Base-by-base conservation (phyloP, 1,140 invertebrate genomes). In the Ridgeia piscesae region DNA sequence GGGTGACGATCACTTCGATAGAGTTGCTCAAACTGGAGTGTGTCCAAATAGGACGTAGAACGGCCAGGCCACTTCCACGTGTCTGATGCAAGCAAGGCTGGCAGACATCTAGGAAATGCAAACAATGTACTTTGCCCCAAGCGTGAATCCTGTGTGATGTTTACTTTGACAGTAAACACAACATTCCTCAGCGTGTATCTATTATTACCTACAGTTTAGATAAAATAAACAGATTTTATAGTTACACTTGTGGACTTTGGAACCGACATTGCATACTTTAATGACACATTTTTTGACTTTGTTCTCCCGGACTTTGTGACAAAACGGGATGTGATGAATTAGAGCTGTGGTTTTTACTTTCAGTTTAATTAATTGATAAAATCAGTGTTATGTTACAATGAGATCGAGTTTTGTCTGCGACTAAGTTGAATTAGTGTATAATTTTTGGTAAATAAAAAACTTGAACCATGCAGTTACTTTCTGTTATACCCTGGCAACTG, bases 141-240 rank as follows among this genome's bases (percentile, higher is more conserved):
- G 58, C 58, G 4, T 77, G 58, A 91, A 34, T 42, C 9, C 21
- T 31, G n/a, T 91, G 35, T 34, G 34, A 42, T 91, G n/a, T 91
- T 91, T 0, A 91, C 17, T 35, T 91, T 91, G n/a, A 92, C 50
- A 58, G 9, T 92, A 34, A n/a, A 77, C 1, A 58, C 21, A 21
- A 9, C 33, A 58, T 92, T 92, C 8, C 35, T 92, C 9, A 33
- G 14, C 31, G n/a, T 88, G 33, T 92, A 34, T 35, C 33, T 92
- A 34, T 34, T 77, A 50, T 92, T 50, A 77, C 35, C 77, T n/a
- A 92, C 77, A n/a, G n/a, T 92, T 35, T 17, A 77, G 27, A 77
- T 77, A 77, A 77, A 77, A 77, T 31, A 77, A 77, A 77, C 58
- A 4, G 21, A 90, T 90, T 90, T 90, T 90, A 89, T 89, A 34